Base-by-base conservation (phyloP, 2,113 vertebrate species). In the Erinaceus europaeus region DNA sequence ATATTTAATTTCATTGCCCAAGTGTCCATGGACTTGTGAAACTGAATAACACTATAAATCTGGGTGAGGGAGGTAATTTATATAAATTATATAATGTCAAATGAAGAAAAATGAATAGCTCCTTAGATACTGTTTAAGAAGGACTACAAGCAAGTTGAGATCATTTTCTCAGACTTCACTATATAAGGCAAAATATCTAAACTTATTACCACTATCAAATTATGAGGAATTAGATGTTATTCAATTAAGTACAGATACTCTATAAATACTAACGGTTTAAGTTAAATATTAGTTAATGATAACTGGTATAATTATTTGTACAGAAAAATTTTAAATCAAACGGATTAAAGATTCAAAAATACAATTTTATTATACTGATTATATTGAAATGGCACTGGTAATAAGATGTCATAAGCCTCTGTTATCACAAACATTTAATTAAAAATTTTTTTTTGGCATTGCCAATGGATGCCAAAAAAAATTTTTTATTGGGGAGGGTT, bases 1-100 rank as follows among this genome's bases (percentile, higher is more conserved):
- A 23, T 91, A 93, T 87, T 96, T 95, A 90, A 95, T 88, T 65
- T 91, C 48, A 65, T 80, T 95, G 32, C 25, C 57, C 90, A 80
- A 90, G 77, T 62, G 57, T 68, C 91, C 57, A 82, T 55, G 55
- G 90, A 44, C 15, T 69, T 82, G 79, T 92, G 69, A 94, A 74
- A 94, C 3, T 88, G 84, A 91, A 85, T 81, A 87, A 88, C 32
- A 89, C 10, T 48, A 86, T 67, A 94, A 93, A 94, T 87, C 72
- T 91, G 64, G n/a, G 95, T 89, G 38, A 94, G n/a, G 9, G 76
- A 90, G 15, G 42, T 76, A 93, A 90, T 92, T 94, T 93, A 86
- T 73, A 84, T 72, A 86, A 36, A 34, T 93, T 96, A 89, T 36
- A 79, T 36, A 34, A 61, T 92, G 32, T 65, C 86, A 91, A 52